These are phyloP conservation scores for Bostrychus sinensis DNA, from an alignment of 2,113 vertebrate species.

Conservation along the genomic window DNA sequence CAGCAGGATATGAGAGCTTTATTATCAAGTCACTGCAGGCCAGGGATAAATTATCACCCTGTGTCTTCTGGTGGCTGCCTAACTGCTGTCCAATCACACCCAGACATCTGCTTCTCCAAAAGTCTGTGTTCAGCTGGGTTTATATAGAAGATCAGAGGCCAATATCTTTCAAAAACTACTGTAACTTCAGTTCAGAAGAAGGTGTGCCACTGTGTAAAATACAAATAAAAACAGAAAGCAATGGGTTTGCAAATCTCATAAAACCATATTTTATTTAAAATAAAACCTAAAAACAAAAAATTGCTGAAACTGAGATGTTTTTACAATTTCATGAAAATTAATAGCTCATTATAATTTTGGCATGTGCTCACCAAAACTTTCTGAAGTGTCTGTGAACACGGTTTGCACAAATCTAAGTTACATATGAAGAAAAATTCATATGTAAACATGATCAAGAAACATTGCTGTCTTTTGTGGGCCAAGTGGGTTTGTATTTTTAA, in stretches of 20 bases:
- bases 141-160: conserved; percentile 28
- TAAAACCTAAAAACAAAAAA: too few species aligned
- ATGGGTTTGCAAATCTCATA: background rate
- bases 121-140: conserved; percentile 43
- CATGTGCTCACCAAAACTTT: too few species aligned
- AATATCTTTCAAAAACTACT: background rate
- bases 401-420: too few species aligned
- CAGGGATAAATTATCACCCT: conserved; percentile 62
- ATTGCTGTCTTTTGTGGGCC: background rate
- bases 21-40: conserved; percentile 73
- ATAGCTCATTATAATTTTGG: too few species aligned
- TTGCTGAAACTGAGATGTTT: too few species aligned
- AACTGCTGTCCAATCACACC: conserved; percentile 68
- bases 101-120: conserved; percentile 58
- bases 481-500: background rate
- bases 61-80: conserved; percentile 60
- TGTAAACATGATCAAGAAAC: too few species aligned
- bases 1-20: conserved; percentile 74
- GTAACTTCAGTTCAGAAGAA: background rate
- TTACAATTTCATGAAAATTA: too few species aligned
- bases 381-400: too few species aligned
- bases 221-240: background rate
- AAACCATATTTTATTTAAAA: background rate
- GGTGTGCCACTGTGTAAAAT: background rate
- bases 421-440: too few species aligned